Evolutionary conservation across 2,797 vertebrate species (phyloP), one percentile per base, ranked within the genome.

Genomic region (Oryzias sinensis): DNA sequence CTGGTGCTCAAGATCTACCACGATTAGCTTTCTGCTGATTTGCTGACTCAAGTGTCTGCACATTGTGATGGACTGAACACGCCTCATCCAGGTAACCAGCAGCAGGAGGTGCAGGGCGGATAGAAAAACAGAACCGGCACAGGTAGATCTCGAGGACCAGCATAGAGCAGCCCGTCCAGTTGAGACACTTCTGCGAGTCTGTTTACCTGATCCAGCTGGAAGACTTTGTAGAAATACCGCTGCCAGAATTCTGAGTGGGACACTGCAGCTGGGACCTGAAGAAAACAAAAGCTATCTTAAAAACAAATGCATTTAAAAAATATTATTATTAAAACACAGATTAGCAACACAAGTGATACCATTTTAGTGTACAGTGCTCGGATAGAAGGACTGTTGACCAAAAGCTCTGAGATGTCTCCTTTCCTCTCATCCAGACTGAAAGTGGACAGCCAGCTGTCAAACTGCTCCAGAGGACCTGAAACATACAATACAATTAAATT

Each of bases 201-300:
- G 0, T 43, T 71, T 90, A 96, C 97, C 96, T 98, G 96, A 76
- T 97, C 93, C 84, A 99, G 77, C 69, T 97, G 93, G 87, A 96
- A 93, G 69, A 98, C 88, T 91, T 93, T 98, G 84, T 97, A 98
- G 89, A 99, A 99, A 89, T 99, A 99, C 11, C 97, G 93, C 79
- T 97, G 95, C 97, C 97, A 99, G 79, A 98, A 99, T 51, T 99
- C 97, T 0, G 92, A 88, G 76, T 99, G 97, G 56, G 96, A 90
- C 59, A 99, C 97, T 14, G 97, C 96, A 62, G 88, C 95, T 15
- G 95, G 96, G 17, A 97, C 96, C 96, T 97, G 22, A 61, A 67
- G 40, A 14, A 15, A 25, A 65, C 27, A 6, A 18, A 1, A 3
- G 55, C 1, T 5, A 22, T 1, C n/a, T 14, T 1, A 18, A 7